phyloP scores from a whole-genome alignment of 2,888 invertebrate species.

The Itoplectis maculator region DNA sequence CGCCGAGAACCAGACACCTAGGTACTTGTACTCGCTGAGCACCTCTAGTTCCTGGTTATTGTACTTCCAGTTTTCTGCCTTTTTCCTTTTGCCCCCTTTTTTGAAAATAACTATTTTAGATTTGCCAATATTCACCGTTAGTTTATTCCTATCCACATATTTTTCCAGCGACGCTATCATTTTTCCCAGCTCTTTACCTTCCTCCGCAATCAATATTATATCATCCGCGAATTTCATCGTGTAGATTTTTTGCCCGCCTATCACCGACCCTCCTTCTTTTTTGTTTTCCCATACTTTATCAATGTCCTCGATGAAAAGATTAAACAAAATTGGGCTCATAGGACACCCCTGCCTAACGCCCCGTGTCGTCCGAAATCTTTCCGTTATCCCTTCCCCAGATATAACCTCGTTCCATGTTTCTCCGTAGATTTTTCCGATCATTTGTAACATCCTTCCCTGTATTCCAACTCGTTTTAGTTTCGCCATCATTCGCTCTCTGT shows the following conservation, averaged over 20 bases:
- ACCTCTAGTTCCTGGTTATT: neutral
- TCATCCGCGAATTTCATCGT: neutral
- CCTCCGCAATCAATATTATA: neutral
- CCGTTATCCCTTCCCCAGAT: constrained; percentile 23
- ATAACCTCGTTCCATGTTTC: constrained; percentile 39
- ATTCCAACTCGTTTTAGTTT: neutral
- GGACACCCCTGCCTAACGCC: constrained; percentile 30
- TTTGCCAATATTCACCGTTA: constrained; percentile 2
- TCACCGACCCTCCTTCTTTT: constrained; percentile 3
- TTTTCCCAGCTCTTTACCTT: neutral
- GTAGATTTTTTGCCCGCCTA: neutral
- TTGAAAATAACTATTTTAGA: constrained; percentile 8
- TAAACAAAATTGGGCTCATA: constrained; percentile 12
- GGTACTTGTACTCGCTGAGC: neutral
- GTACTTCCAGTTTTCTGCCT: constrained; percentile 4
- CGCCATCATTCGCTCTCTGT: neutral
- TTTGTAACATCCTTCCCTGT: constrained; percentile 9
- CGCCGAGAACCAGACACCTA: neutral
- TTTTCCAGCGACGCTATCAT: neutral
- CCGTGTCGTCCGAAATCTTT: neutral
- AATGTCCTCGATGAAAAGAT: constrained; percentile 26
- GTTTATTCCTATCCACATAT: neutral
- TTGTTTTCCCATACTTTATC: neutral
- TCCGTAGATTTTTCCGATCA: constrained; percentile 2
- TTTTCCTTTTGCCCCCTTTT: neutral